Evolutionary conservation across 2,888 invertebrate genomes (phyloP).

Genomic region (Conops quadrifasciatus): DNA sequence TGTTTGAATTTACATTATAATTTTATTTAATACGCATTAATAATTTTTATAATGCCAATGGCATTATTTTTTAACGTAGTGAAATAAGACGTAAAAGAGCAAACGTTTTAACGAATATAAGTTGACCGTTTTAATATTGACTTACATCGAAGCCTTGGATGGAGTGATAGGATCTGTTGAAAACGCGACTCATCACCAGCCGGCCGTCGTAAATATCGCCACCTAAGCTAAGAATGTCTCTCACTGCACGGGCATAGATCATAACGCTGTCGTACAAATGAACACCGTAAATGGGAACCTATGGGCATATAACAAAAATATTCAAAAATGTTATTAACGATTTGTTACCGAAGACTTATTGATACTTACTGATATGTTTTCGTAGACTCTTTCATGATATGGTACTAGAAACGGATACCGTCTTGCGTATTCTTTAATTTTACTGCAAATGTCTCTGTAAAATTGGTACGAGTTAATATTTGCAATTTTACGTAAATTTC

Average conservation of each 20-base stretch:
- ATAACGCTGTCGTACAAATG: slow-evolving; percentile 88
- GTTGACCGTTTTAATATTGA: not conserved
- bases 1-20: too few species aligned
- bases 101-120: too few species aligned
- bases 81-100: not conserved
- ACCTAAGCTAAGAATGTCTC: slow-evolving; percentile 74
- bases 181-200: slow-evolving; percentile 78
- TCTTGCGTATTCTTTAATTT: slow-evolving; percentile 76
- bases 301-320: not conserved
- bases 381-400: slow-evolving; percentile 78
- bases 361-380: slow-evolving; percentile 70
- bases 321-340: not conserved
- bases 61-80: too few species aligned
- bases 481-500: not conserved
- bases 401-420: slow-evolving; percentile 81
- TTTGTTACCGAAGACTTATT: too few species aligned
- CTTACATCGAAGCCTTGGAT: slow-evolving; percentile 81
- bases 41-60: too few species aligned
- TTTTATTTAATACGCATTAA: too few species aligned
- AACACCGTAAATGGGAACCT: slow-evolving; percentile 83
- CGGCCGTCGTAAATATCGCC: slow-evolving; percentile 79
- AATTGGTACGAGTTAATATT: not conserved
- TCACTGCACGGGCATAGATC: slow-evolving; percentile 84
- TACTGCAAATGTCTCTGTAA: slow-evolving; percentile 73
- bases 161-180: slow-evolving; percentile 78